Evolutionary conservation across 2,113 vertebrate genomes (phyloP).

Genomic region (Pagrus major): DNA sequence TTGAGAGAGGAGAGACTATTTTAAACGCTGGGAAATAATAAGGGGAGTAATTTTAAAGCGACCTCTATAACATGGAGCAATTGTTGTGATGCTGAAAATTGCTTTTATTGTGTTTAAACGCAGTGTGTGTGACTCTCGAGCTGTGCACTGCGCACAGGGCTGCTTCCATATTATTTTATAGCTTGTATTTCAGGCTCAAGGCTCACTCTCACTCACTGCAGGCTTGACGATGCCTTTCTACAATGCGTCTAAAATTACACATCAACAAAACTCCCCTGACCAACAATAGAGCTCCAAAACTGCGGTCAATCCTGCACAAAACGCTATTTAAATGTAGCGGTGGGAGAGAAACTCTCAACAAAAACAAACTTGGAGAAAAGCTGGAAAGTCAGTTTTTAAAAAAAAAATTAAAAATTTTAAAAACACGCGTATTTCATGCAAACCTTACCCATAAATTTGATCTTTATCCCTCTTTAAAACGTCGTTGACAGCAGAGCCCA

Average conservation of each 20-base stretch:
- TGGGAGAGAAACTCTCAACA: constrained; percentile 31
- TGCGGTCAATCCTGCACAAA: constrained; percentile 50
- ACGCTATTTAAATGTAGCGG: constrained; percentile 33
- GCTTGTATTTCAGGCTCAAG: constrained; percentile 66
- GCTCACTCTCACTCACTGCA: constrained; percentile 66
- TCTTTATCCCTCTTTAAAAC: constrained; percentile 99
- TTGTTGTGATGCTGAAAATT: constrained; percentile 16
- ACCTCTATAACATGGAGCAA: not conserved
- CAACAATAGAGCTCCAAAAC: constrained; percentile 55
- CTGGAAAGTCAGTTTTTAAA: constrained; percentile 29
- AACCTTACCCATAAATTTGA: constrained; percentile 97
- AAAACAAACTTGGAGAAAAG: constrained; percentile 42
- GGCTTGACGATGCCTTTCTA: constrained; percentile 57
- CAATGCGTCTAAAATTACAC: constrained; percentile 76
- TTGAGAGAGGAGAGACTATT: constrained; percentile 1
- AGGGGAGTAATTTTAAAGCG: constrained; percentile 2
- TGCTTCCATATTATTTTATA: constrained; percentile 65
- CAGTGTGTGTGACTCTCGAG: constrained; percentile 26
- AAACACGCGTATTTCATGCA: constrained; percentile 28
- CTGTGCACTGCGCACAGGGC: constrained; percentile 9
- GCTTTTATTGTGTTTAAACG: constrained; percentile 13
- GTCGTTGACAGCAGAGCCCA: constrained; percentile 99
- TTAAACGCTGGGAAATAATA: not conserved
- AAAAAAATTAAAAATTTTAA: not conserved
- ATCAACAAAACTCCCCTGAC: constrained; percentile 63